A percentile compares a stretch with the other conserved stretches of the same genome.
Evolutionary conservation across 2,888 invertebrate species (phyloP).

Genomic region (Drosophila atripex): DNA sequence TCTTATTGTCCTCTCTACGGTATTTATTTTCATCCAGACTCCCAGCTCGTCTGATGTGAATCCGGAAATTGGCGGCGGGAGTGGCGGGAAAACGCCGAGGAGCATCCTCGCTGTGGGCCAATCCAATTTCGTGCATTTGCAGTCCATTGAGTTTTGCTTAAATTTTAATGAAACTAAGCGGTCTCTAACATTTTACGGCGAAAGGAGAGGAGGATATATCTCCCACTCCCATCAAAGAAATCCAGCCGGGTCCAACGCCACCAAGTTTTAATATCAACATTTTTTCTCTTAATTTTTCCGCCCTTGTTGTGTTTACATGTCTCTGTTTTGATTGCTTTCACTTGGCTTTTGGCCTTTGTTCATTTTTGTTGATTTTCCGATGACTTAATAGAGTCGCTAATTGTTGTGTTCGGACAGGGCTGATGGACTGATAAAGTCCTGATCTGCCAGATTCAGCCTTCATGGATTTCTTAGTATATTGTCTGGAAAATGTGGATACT

Average conservation of each 20-base stretch:
- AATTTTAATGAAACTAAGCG: slow-evolving; percentile 66
- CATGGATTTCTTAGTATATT: background rate
- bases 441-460: background rate
- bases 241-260: slow-evolving; percentile 62
- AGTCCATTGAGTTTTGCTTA: slow-evolving; percentile 75
- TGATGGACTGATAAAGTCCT: slow-evolving; percentile 32
- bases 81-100: slow-evolving; percentile 5
- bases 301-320: slow-evolving; percentile 60
- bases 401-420: slow-evolving; percentile 52
- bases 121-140: slow-evolving; percentile 67
- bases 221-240: slow-evolving; percentile 31
- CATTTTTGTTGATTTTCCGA: slow-evolving; percentile 52
- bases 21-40: slow-evolving; percentile 61
- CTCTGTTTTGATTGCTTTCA: slow-evolving; percentile 56
- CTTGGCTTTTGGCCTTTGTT: slow-evolving; percentile 56
- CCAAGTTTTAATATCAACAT: slow-evolving; percentile 67
- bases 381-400: slow-evolving; percentile 68
- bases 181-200: slow-evolving; percentile 47
- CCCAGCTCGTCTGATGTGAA: slow-evolving; percentile 20
- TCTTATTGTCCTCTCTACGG: slow-evolving; percentile 36
- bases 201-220: background rate
- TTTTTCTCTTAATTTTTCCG: slow-evolving; percentile 33
- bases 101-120: slow-evolving; percentile 13
- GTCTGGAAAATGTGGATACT: no score
- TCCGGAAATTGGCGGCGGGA: slow-evolving; percentile 21